phyloP scores from a whole-genome alignment of 2,113 vertebrate genomes.

The Lampris megalopsis region DNA sequence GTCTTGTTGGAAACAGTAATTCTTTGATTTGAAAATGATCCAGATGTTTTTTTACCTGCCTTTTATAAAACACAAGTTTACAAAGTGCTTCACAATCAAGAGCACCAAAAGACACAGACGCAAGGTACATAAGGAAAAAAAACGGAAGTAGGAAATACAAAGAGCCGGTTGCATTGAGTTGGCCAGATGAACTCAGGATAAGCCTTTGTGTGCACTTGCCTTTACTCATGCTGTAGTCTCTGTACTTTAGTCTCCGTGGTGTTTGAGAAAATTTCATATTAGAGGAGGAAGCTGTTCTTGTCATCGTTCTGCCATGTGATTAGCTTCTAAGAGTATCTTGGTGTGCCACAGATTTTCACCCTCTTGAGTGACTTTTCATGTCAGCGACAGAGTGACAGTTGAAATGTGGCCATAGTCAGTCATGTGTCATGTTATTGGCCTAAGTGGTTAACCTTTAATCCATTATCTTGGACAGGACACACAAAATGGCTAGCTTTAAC shows the following conservation, averaged over 20 bases:
- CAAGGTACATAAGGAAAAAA: too few species aligned
- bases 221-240: too few species aligned
- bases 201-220: too few species aligned
- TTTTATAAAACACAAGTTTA: background rate
- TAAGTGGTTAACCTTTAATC: conserved; percentile 8
- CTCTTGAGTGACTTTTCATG: background rate
- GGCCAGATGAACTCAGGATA: too few species aligned
- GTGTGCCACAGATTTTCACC: background rate
- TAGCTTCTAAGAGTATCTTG: background rate
- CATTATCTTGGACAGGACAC: background rate
- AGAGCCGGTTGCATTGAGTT: too few species aligned
- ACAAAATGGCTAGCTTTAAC: background rate
- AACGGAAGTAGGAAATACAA: too few species aligned
- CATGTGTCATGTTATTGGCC: background rate
- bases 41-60: background rate
- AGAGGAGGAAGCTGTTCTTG: background rate
- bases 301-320: background rate
- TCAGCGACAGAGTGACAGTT: background rate
- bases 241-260: too few species aligned
- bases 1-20: conserved; percentile 30
- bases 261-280: too few species aligned
- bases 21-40: background rate
- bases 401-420: background rate
- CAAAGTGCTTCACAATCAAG: background rate
- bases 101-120: background rate